Percentiles rank a stretch among this genome's conserved stretches.
Evolutionary conservation across 2,888 invertebrate species (phyloP).

Genomic region (Andrena camellia): DNA sequence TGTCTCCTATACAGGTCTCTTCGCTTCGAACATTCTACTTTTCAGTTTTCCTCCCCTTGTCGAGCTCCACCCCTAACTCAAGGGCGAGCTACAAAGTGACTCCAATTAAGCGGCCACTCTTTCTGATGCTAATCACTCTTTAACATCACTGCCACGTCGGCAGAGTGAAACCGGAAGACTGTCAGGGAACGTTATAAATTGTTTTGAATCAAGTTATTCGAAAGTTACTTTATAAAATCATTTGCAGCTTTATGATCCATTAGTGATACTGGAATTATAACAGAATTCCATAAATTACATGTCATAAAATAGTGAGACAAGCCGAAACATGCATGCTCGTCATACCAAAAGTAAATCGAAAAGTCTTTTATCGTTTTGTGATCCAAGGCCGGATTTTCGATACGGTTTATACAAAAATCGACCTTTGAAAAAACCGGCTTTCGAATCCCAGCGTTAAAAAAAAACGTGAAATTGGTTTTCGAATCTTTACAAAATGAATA

Average conservation of each 20-base stretch:
- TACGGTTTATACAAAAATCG: too few relatives aligned
- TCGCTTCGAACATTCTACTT: background rate
- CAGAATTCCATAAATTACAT: too few relatives aligned
- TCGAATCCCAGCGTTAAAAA: too few relatives aligned
- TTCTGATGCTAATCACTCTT: constrained; percentile 47
- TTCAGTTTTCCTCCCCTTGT: background rate
- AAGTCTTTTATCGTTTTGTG: too few relatives aligned
- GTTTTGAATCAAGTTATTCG: background rate
- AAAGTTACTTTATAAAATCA: background rate
- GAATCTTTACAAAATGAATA: too few relatives aligned
- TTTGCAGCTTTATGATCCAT: background rate
- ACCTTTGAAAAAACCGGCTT: too few relatives aligned
- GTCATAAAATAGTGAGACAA: too few relatives aligned
- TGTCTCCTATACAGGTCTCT: background rate
- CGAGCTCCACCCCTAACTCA: background rate
- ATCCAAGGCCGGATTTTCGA: too few relatives aligned
- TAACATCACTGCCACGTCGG: constrained; percentile 16
- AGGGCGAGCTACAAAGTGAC: constrained; percentile 26
- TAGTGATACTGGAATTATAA: background rate
- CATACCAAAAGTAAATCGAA: too few relatives aligned
- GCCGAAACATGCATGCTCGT: too few relatives aligned
- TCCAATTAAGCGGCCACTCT: constrained; percentile 40
- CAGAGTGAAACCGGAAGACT: background rate
- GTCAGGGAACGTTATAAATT: background rate
- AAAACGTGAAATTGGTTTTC: too few relatives aligned